Percentiles rank a stretch among this genome's conserved stretches.
phyloP scores from a whole-genome alignment of 1,140 invertebrate species.

The Lepidurus couesii region DNA sequence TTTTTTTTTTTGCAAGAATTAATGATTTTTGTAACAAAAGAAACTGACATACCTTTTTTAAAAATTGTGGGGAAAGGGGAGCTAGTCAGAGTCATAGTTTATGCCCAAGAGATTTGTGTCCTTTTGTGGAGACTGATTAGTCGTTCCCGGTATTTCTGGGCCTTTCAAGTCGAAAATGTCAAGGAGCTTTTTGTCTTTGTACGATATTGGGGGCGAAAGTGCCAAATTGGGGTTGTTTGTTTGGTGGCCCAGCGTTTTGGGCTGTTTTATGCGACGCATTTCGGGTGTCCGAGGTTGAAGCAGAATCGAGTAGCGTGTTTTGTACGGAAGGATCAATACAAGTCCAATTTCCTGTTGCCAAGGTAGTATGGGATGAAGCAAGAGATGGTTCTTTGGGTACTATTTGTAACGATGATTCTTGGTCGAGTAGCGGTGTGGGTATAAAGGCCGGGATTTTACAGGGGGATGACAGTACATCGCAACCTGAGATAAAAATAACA shows the following conservation, averaged over 20 bases:
- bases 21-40: not conserved
- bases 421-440: constrained; percentile 9
- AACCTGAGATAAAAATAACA: not conserved
- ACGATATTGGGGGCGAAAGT: not conserved
- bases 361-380: not conserved
- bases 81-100: constrained; percentile 7
- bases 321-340: constrained; percentile 19
- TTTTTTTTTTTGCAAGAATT: too few species aligned
- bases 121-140: not conserved
- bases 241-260: not conserved
- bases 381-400: not conserved
- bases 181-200: not conserved
- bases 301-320: not conserved
- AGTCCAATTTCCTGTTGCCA: constrained; percentile 17
- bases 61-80: not conserved
- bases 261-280: not conserved
- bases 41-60: not conserved
- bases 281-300: not conserved
- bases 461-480: not conserved
- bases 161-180: not conserved
- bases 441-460: not conserved
- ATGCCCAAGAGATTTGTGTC: not conserved
- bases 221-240: not conserved
- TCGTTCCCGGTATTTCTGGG: not conserved
- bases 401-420: not conserved